These are phyloP conservation scores for Mustela nigripes DNA, from an alignment of 2,113 vertebrate genomes.

Conservation along the genomic window DNA sequence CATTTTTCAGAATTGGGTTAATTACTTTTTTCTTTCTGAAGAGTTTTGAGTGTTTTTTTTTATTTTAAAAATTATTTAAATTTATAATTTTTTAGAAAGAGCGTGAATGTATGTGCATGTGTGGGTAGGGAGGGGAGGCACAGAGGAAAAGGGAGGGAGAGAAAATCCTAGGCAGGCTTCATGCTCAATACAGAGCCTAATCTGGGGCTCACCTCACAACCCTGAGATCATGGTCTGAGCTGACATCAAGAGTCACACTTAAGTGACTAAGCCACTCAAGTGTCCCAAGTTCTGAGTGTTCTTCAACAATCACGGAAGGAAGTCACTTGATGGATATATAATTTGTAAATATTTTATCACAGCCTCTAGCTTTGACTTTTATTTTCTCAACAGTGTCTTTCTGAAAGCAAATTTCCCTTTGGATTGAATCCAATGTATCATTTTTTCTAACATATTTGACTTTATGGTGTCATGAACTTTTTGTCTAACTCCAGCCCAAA, in stretches of 20 bases:
- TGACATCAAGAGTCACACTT: too few relatives aligned
- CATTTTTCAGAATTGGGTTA: neutral
- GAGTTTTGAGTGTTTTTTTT: neutral
- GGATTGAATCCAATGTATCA: neutral
- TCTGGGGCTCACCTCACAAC: too few relatives aligned
- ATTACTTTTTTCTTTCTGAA: neutral
- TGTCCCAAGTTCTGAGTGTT: neutral
- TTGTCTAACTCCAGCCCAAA: neutral
- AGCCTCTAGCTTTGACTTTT: neutral
- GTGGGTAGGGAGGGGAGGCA: too few relatives aligned
- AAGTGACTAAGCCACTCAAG: too few relatives aligned
- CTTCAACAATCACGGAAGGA: neutral
- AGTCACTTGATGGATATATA: neutral
- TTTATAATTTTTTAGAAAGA: too few relatives aligned
- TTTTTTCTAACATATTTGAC: neutral
- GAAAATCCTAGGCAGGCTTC: too few relatives aligned
- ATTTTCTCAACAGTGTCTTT: neutral
- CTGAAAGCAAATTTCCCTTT: neutral
- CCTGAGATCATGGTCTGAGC: too few relatives aligned
- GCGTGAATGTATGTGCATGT: too few relatives aligned
- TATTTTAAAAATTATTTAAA: too few relatives aligned
- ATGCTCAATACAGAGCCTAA: too few relatives aligned
- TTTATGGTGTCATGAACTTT: neutral
- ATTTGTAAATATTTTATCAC: neutral
- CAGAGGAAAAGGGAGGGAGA: too few relatives aligned